Percentiles rank a stretch among this genome's conserved stretches.
phyloP scores from a whole-genome alignment of 2,113 vertebrate species.

The Dryoscopus gambensis region DNA sequence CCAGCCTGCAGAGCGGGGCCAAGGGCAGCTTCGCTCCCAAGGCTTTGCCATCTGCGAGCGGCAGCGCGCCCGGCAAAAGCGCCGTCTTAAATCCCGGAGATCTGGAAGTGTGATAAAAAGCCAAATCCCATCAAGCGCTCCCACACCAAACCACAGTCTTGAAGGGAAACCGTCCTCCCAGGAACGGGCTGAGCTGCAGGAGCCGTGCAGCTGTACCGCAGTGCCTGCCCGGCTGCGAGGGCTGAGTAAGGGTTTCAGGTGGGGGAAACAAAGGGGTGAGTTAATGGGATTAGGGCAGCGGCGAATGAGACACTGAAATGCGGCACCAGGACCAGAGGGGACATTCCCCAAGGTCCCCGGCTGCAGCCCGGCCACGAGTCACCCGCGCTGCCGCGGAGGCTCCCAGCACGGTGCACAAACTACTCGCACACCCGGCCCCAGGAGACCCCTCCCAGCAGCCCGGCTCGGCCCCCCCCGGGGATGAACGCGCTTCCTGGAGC shows the following conservation, averaged over 20 bases:
- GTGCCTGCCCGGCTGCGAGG: not conserved
- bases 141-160: not conserved
- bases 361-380: not conserved
- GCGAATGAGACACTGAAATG: not conserved
- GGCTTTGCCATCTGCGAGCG: slow-evolving; percentile 7
- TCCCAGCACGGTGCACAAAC: not conserved
- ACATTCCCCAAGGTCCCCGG: not conserved
- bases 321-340: not conserved
- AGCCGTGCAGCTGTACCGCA: not conserved
- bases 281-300: not conserved
- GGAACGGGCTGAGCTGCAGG: not conserved
- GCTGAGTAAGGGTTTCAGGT: not conserved
- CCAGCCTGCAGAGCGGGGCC: not conserved
- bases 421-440: rapidly evolving
- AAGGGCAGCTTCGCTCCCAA: not conserved
- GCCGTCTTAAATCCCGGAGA: not conserved
- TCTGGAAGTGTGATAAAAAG: not conserved
- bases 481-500: not conserved
- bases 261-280: slow-evolving; percentile 1
- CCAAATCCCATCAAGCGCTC: not conserved
- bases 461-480: not conserved
- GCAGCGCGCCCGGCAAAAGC: not conserved
- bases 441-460: not conserved
- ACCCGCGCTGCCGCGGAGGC: not conserved
- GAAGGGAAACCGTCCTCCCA: not conserved